Evolutionary conservation across 2,888 invertebrate genomes (phyloP).

Genomic region (Axea sp.): DNA sequence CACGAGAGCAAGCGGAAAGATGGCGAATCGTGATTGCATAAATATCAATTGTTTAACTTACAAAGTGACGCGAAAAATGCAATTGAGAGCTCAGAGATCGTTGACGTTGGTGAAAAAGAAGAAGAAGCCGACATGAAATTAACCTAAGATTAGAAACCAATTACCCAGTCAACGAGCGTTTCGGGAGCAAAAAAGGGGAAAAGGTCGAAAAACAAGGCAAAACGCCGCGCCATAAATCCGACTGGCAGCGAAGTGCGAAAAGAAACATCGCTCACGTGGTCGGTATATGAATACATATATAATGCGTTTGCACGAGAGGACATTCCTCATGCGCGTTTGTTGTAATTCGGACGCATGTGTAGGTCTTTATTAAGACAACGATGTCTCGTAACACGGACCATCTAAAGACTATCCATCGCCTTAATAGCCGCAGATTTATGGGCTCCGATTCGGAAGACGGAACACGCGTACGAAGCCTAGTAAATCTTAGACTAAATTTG

Average conservation of each 20-base stretch:
- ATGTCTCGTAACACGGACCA: constrained; percentile 74
- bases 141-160: constrained; percentile 61
- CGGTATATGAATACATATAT: constrained; percentile 57
- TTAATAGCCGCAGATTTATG: constrained; percentile 78
- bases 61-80: too few species aligned
- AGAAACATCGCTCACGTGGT: constrained; percentile 62
- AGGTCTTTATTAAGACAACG: constrained; percentile 71
- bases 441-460: constrained; percentile 65
- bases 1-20: too few species aligned
- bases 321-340: constrained; percentile 59
- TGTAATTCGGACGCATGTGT: constrained; percentile 61
- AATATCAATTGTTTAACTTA: too few species aligned
- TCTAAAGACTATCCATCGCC: constrained; percentile 76
- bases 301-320: constrained; percentile 53
- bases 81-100: too few species aligned
- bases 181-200: constrained; percentile 51
- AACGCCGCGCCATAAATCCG: constrained; percentile 58
- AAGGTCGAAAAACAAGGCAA: constrained; percentile 51
- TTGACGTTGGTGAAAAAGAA: too few species aligned
- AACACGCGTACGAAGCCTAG: constrained; percentile 56
- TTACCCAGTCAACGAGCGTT: constrained; percentile 60
- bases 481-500: constrained; percentile 57
- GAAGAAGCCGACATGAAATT: constrained; percentile 22
- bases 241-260: constrained; percentile 63
- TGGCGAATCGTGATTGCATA: too few species aligned